Evolutionary conservation across 2,113 vertebrate species (phyloP), one percentile per base, ranked within the genome.

Genomic region (Oreamnos americanus): DNA sequence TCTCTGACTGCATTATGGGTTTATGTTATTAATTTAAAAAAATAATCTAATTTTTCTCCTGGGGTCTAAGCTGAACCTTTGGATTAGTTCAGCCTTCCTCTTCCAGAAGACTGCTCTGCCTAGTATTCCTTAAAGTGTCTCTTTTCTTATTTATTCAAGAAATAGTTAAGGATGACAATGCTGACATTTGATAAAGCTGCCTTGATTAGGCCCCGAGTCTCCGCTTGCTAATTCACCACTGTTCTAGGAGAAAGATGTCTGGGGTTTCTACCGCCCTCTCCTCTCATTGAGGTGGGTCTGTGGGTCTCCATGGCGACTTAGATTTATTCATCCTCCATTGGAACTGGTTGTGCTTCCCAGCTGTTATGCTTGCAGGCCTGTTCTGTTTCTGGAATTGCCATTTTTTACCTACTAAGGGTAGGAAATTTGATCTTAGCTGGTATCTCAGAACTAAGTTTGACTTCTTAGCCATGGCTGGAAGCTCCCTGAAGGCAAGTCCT

Each of bases 81-180:
- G 5, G 86, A 39, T 83, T 90, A 84, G 86, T 88, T 83, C 90
- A 93, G 57, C 45, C 62, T 86, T 67, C 26, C 51, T 94, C 45
- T 98, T 88, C 19, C 1, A 90, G 58, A 88, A 88, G 0, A 0
- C 87, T 97, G 87, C 55, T 97, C 83, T 97, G 96, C 64, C 96
- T 97, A 96, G 95, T 96, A 82, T 97, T 94, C 92, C 97, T 93
- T 94, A 89, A 90, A 90, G 28, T 57, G 39, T 87, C 39, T 85
- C 89, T 53, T 33, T 82, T 91, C 58, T 90, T 93, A 14, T 96
- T 97, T 74, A 60, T 96, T 98, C 23, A 55, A 96, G 87, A 91
- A 93, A 96, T 79, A 89, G 55, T 82, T 83, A 53, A 83, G 90
- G 67, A 43, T 94, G 97, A 93, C 91, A 94, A 0, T 91, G 58